A percentile compares a stretch with the other conserved stretches of the same genome.
These are phyloP conservation scores for Nycteola revayana DNA, from an alignment of 2,888 invertebrate genomes.

Conservation along the genomic window DNA sequence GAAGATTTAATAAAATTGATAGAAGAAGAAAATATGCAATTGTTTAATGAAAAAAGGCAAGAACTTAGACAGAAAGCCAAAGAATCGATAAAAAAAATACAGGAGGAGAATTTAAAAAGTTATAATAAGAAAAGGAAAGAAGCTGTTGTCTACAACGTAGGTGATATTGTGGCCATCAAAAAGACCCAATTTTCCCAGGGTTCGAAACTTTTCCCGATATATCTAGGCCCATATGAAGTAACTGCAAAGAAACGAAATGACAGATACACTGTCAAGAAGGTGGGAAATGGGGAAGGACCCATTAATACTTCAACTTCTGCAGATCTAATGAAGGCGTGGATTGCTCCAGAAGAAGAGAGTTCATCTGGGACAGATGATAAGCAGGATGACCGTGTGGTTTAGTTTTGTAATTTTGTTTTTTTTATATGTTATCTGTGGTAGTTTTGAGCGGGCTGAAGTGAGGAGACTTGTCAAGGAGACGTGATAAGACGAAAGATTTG, in stretches of 20 bases:
- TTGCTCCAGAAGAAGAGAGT: background rate
- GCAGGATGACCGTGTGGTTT: conserved; percentile 15
- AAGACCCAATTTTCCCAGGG: conserved; percentile 25
- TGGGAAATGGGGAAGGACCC: conserved; percentile 11
- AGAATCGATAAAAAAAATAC: conserved; percentile 10
- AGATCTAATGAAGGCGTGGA: conserved; percentile 1
- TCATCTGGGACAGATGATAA: conserved; percentile 22
- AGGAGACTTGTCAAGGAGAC: too few relatives aligned
- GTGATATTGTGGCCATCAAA: conserved; percentile 31
- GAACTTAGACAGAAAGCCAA: conserved; percentile 7
- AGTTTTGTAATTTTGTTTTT: too few relatives aligned
- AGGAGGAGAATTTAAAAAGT: conserved; percentile 14
- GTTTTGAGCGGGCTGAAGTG: too few relatives aligned
- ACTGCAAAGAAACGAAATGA: conserved; percentile 14
- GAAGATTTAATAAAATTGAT: conserved; percentile 19
- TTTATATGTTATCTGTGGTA: too few relatives aligned
- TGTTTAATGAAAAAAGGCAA: conserved; percentile 8
- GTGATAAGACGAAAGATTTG: too few relatives aligned
- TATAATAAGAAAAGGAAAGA: conserved; percentile 26
- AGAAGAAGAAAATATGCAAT: conserved; percentile 17
- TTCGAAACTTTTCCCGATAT: conserved; percentile 22
- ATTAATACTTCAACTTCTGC: conserved; percentile 2
- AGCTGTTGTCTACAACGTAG: conserved; percentile 13
- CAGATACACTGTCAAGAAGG: conserved; percentile 19
- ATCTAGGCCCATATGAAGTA: conserved; percentile 24